Evolutionary conservation across 2,888 invertebrate species (phyloP), one percentile per base, ranked within the genome.

Genomic region (Rhagonycha fulva): DNA sequence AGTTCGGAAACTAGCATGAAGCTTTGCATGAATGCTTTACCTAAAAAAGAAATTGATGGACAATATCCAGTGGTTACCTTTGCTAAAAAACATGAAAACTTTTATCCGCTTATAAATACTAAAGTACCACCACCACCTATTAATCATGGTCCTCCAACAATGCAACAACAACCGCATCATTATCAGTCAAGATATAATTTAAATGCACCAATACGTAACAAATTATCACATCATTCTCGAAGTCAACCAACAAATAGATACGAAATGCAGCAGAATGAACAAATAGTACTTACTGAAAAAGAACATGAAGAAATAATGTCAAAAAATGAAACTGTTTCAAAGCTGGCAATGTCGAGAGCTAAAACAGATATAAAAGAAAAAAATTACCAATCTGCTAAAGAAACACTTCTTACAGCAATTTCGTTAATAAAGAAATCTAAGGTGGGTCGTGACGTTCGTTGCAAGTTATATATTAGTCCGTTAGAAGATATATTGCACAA

Each of bases 241-340:
- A 19, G 2, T 19, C 91, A 91, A 69, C 90, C 90, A 80, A 90
- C 90, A 81, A 90, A 90, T 76, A 91, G 91, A 83, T 89, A 89
- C 12, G 88, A 72, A 9, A 87, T 88, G 87, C 87, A 82, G 76
- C 85, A 85, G 66, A 82, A 82, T 1, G 85, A 85, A 12, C 86
- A 93, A 60, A 93, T 19, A 19, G 2, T 19, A 19, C 19, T 19
- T 19, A 93, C 93, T 80, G 99, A 99, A 88, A 95, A 94, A 60
- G 99, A 99, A 89, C 98, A 98, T 89, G 99, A 99, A 88, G 99
- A 99, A 87, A 96, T 98, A 73, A 98, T 99, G 96, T 93, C 95
- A 75, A 92, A 99, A 80, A 99, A 99, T 89, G 92, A 98, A 82
- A 98, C 98, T 9, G 99, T 99, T 0, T 98, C 98, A 60, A 97